Evolutionary conservation across 2,113 vertebrate genomes (phyloP), one percentile per base, ranked within the genome.

Genomic region (Arothron firmamentum): DNA sequence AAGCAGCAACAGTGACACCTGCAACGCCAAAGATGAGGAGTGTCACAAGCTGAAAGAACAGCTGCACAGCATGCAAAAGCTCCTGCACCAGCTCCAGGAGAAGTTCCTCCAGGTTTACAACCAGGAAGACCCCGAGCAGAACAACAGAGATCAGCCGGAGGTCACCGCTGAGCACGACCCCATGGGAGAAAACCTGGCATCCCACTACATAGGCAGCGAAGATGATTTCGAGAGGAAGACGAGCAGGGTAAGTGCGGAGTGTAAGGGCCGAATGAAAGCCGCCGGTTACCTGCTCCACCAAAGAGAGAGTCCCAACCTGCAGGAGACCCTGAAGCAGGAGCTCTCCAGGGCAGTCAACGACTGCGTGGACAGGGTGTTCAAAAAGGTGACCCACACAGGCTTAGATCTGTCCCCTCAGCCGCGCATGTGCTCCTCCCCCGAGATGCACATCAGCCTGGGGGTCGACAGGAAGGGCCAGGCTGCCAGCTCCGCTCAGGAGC

Each of bases 361-460:
- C 52, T 94, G 93, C n/a, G 91, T 98, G 59, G 94, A 98, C 64
- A 86, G 87, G 0, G 92, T 94, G 48, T 89, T 98, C 72, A 91
- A 91, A 69, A 92, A 88, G 28, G 73, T 82, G 59, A 83, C 86
- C 9, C 48, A 74, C 49, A 49, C 78, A 16, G 78, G 81, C 6
- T 70, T 72, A 41, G 81, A 83, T 23, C 45, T 82, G 53, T 81
- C 87, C 49, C 68, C 86, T 14, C 83, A 74, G 67, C 74, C 74
- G 54, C 77, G 28, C 49, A 51, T 77, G 56, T 83, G 83, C 62
- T 82, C 81, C 1, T 80, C 79, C 17, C 88, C 87, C 9, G 85
- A 80, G 10, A 53, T 80, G 34, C 79, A 71, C 62, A 72, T 64
- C 58, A 62, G 56, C 19, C 2, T 56, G 11, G 59, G 51, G 23